Evolutionary conservation across 2,888 invertebrate species (phyloP), one percentile per base, ranked within the genome.

Genomic region (Tenthredo mesomela): DNA sequence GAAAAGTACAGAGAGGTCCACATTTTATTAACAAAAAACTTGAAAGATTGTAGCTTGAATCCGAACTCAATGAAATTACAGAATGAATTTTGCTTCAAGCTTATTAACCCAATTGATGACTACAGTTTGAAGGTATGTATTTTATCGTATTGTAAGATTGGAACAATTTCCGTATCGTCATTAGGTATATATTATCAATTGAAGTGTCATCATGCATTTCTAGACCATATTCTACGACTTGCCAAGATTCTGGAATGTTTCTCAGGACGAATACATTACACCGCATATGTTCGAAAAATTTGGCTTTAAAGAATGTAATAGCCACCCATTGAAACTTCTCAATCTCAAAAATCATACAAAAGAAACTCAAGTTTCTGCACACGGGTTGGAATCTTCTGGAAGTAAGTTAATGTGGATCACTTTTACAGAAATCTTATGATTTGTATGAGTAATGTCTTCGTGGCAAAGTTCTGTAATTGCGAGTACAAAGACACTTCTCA

Each of bases 181-280:
- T 85, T n/a, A n/a, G n/a, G n/a, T 67, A 86, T 93, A 2, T 84
- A 87, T 88, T 93, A 40, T 43, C 61, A 78, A 83, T 58, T 77
- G 78, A 25, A 77, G 9, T 37, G 67, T 67, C 54, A 54, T n/a
- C 7, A n/a, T 54, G 21, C 33, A 29, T 93, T 2, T 94, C 94
- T 91, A 95, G 94, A 95, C 95, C 43, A 94, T 96, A 85, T 96
- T 95, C 88, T 93, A 95, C 89, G 94, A 95, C 71, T 88, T 96
- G 67, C 96, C 96, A 2, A 93, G 94, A 86, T 93, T 96, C 82
- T 93, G 94, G n/a, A 93, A 93, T 87, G 90, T 96, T 82, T 91
- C 93, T 50, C 89, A 90, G 82, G 95, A 95, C 86, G 96, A 96
- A 89, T 94, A 94, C 93, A 93, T 95, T 84, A 86, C 88, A 29